phyloP scores from a whole-genome alignment of 2,888 invertebrate species.

The Meghimatium bilineatum region DNA sequence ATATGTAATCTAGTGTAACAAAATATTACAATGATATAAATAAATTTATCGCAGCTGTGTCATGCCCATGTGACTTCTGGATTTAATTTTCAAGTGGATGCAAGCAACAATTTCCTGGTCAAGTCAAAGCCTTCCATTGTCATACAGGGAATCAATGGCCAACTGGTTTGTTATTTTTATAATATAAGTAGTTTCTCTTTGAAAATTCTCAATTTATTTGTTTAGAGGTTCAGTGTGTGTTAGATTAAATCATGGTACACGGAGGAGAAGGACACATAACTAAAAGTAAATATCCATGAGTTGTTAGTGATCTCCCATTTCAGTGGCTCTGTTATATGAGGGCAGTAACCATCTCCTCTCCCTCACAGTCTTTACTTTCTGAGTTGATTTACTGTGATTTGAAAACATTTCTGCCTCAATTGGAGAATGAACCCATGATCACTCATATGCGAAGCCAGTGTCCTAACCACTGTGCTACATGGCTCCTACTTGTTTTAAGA shows the following conservation, averaged over 20 bases:
- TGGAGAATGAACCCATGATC: no score
- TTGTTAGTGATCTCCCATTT: not conserved
- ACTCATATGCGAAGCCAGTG: no score
- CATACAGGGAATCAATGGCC: conserved; percentile 81
- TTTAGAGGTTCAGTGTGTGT: no score
- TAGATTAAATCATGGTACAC: not conserved
- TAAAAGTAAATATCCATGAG: not conserved
- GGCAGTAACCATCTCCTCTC: no score
- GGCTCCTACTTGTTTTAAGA: no score
- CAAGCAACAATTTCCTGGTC: conserved; percentile 78
- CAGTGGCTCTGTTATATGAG: not conserved
- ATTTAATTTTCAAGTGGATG: conserved; percentile 82
- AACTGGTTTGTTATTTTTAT: conserved; percentile 59
- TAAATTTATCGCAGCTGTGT: conserved; percentile 84
- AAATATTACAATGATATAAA: not conserved
- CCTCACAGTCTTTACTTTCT: no score
- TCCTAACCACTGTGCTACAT: no score
- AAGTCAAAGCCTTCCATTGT: conserved; percentile 81
- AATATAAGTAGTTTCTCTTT: no score
- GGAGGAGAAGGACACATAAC: not conserved
- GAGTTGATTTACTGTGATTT: no score
- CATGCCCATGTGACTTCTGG: conserved; percentile 88
- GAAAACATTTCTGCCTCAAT: no score
- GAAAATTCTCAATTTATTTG: no score
- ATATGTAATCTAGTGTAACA: no score